These are phyloP conservation scores for Pristionchus arcanus DNA, from an alignment of 2,888 invertebrate species.

Conservation along the genomic window DNA sequence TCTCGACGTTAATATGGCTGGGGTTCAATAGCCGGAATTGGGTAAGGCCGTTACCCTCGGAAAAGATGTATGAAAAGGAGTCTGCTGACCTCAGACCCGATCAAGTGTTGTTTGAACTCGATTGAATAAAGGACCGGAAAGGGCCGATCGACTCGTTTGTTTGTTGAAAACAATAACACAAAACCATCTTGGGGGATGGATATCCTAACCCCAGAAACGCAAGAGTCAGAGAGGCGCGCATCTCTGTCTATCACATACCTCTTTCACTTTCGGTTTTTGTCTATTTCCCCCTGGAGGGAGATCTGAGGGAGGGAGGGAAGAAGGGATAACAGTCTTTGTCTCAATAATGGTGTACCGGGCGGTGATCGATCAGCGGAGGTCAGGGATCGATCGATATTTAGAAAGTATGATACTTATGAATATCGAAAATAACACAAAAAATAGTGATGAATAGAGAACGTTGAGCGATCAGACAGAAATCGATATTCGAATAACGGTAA, in stretches of 20 bases:
- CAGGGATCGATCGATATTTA: neutral
- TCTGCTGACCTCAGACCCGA: neutral
- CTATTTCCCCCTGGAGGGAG: neutral
- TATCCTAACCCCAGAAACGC: neutral
- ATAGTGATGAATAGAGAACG: no score
- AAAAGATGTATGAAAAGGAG: neutral
- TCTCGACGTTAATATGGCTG: neutral
- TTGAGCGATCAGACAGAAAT: no score
- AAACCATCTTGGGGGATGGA: no score
- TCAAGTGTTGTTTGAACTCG: neutral
- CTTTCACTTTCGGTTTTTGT: constrained; percentile 43
- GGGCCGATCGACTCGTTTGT: neutral
- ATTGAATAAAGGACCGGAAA: constrained; percentile 9
- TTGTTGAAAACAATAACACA: neutral
- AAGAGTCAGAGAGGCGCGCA: neutral
- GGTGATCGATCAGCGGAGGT: neutral
- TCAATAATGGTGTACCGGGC: constrained; percentile 9
- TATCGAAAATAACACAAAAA: no score
- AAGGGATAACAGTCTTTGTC: neutral
- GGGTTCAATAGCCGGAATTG: constrained; percentile 29
- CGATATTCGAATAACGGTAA: neutral
- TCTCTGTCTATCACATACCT: neutral
- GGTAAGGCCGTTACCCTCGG: neutral
- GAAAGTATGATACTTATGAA: neutral
- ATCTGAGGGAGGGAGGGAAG: constrained; percentile 6